Evolutionary conservation across 2,113 vertebrate genomes (phyloP).

Genomic region (Dolichallabes microphthalmus): DNA sequence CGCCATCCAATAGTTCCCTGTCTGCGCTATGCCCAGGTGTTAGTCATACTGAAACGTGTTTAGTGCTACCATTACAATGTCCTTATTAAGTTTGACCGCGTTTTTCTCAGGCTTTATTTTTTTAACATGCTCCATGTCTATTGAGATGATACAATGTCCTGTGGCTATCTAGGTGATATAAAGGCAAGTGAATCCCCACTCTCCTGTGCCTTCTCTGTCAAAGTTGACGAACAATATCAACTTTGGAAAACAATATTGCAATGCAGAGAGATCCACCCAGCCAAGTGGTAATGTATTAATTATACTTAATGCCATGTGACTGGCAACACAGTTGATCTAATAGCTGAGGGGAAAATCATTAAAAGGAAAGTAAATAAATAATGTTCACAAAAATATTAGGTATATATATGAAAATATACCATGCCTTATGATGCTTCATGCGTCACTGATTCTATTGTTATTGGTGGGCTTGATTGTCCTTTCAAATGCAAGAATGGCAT

Average conservation of each 20-base stretch:
- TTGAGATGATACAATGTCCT: too few relatives aligned
- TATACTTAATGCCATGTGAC: neutral
- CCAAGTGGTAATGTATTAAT: neutral
- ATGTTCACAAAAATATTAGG: conserved; percentile 59
- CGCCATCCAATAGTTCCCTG: too few relatives aligned
- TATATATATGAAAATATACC: too few relatives aligned
- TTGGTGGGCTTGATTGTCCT: conserved; percentile 32
- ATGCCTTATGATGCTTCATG: conserved; percentile 71
- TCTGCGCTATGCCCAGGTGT: too few relatives aligned
- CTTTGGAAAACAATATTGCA: conserved; percentile 10
- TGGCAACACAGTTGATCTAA: neutral
- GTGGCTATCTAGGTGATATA: neutral
- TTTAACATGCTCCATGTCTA: too few relatives aligned
- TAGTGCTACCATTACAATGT: too few relatives aligned
- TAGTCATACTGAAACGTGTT: too few relatives aligned
- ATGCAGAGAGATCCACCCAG: neutral
- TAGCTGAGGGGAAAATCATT: neutral
- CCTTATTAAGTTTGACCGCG: too few relatives aligned
- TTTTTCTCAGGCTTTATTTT: too few relatives aligned
- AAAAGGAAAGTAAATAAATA: conserved; percentile 5
- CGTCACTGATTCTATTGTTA: conserved; percentile 64
- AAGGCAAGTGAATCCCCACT: neutral
- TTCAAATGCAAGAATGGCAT: conserved; percentile 44
- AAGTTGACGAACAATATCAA: too few relatives aligned
- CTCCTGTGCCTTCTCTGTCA: neutral